Evolutionary conservation across 2,113 vertebrate species (phyloP).

Genomic region (Lates calcarifer): DNA sequence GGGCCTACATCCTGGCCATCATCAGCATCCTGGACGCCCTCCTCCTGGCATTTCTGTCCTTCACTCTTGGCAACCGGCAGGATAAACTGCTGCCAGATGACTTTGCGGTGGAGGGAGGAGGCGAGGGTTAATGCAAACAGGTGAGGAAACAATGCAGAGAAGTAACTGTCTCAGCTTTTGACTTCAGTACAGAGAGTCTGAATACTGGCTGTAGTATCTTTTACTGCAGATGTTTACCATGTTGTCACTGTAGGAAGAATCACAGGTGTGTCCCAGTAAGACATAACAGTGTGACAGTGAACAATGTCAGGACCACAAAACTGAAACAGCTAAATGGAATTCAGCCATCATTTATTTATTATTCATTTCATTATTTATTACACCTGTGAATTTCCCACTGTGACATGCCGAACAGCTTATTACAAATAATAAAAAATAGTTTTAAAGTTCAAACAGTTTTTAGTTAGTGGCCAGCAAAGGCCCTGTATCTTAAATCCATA

Average conservation of each 20-base stretch:
- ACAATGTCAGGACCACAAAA: background rate
- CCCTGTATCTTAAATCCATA: background rate
- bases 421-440: too few species aligned
- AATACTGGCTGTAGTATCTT: background rate
- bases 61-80: slow-evolving; percentile 94
- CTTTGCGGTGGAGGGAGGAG: slow-evolving; percentile 90
- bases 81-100: slow-evolving; percentile 94
- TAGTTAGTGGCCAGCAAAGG: background rate
- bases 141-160: background rate
- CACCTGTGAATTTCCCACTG: background rate
- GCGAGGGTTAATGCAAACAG: slow-evolving; percentile 66
- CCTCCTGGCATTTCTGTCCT: slow-evolving; percentile 93
- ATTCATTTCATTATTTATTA: too few species aligned
- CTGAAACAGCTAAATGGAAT: background rate
- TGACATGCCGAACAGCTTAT: background rate
- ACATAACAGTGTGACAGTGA: background rate
- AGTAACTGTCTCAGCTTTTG: too few species aligned
- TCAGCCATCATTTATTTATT: background rate
- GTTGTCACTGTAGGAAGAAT: background rate
- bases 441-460: background rate
- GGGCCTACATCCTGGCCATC: slow-evolving; percentile 98
- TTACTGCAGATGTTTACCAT: background rate
- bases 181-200: background rate
- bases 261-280: background rate
- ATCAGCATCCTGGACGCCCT: slow-evolving; percentile 94